These are phyloP conservation scores for Sycophaga agraensis DNA, from an alignment of 1,140 invertebrate species.

Conservation along the genomic window DNA sequence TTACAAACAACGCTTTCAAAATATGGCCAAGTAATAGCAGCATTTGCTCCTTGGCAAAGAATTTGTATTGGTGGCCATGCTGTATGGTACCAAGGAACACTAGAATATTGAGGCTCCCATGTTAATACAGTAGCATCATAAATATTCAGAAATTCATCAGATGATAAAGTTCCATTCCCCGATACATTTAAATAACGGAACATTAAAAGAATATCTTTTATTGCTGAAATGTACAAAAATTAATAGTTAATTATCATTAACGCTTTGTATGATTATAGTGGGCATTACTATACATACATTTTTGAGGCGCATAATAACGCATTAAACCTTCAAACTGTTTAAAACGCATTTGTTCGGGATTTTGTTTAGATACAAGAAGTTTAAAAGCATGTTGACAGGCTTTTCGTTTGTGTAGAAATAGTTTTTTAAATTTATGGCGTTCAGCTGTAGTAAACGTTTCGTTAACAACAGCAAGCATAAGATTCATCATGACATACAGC, in stretches of 20 bases:
- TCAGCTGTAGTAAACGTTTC: conserved; percentile 87
- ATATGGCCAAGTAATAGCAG: conserved; percentile 69
- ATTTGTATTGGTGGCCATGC: conserved; percentile 64
- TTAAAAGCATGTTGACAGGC: conserved; percentile 84
- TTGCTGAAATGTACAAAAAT: conserved; percentile 55
- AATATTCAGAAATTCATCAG: conserved; percentile 77
- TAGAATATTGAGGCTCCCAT: conserved; percentile 71
- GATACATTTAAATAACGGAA: conserved; percentile 78
- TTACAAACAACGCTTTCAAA: conserved; percentile 75
- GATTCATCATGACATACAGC: conserved; percentile 88
- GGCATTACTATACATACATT: conserved; percentile 63
- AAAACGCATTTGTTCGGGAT: conserved; percentile 69
- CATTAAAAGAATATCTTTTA: conserved; percentile 77
- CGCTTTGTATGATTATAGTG: not conserved
- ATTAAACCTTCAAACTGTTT: conserved; percentile 81
- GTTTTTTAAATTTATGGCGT: conserved; percentile 82
- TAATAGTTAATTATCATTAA: not conserved
- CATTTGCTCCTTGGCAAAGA: conserved; percentile 64
- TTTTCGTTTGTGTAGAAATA: conserved; percentile 80
- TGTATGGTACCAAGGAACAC: conserved; percentile 71
- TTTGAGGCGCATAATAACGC: conserved; percentile 74
- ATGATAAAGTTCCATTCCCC: conserved; percentile 65
- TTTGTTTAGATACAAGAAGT: conserved; percentile 72
- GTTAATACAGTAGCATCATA: conserved; percentile 74
- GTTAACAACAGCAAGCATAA: conserved; percentile 90